phyloP scores from a whole-genome alignment of 2,888 invertebrate species.

The Leucozona laternaria region DNA sequence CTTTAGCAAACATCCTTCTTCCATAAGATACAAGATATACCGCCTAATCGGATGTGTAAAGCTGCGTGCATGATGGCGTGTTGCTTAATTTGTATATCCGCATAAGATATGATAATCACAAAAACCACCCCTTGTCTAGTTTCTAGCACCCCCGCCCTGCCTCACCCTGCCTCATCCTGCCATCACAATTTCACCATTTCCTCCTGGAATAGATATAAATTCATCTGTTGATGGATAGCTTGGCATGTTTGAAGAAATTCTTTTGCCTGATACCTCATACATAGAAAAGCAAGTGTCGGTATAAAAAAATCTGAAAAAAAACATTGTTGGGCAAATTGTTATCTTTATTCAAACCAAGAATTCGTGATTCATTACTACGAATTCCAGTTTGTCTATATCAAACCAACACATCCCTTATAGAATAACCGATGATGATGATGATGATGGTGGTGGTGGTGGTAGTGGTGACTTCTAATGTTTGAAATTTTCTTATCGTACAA shows the following conservation, averaged over 20 bases:
- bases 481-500: conserved; percentile 5
- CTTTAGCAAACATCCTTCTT: conserved; percentile 30
- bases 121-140: neutral
- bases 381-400: conserved; percentile 34
- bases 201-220: conserved; percentile 23
- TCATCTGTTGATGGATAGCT: conserved; percentile 45
- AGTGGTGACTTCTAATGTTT: conserved; percentile 21
- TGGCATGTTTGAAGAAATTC: conserved; percentile 21
- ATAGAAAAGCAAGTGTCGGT: neutral
- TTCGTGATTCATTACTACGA: conserved; percentile 31
- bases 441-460: neutral
- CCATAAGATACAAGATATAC: neutral
- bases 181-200: neutral
- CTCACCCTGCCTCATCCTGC: no score
- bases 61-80: conserved; percentile 47
- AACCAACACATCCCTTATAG: conserved; percentile 19
- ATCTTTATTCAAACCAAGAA: conserved; percentile 18
- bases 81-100: conserved; percentile 40
- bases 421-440: neutral
- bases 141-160: neutral
- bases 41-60: conserved; percentile 33
- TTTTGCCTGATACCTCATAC: neutral
- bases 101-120: conserved; percentile 5
- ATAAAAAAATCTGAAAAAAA: conserved; percentile 16
- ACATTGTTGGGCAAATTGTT: conserved; percentile 32